Conservation (phyloP, 2,888 invertebrate species). For the Chrysomela aeneicollis region DNA sequence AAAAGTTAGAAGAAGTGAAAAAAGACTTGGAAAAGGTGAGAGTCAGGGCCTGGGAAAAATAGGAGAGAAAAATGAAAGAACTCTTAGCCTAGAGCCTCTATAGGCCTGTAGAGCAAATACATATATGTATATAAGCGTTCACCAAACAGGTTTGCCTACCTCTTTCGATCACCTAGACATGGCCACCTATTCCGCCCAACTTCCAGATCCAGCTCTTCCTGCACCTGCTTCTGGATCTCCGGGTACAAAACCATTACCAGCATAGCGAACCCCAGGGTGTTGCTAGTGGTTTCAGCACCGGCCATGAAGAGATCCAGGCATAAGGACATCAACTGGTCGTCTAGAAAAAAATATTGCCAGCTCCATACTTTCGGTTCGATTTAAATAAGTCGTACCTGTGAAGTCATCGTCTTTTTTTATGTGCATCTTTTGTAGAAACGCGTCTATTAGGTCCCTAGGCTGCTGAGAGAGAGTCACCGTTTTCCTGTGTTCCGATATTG, state of each 20-base stretch:
- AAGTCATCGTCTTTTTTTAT: conserved; percentile 60
- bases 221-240: conserved; percentile 66
- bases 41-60: too few relatives aligned
- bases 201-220: conserved; percentile 68
- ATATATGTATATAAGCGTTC: too few relatives aligned
- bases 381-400: conserved; percentile 53
- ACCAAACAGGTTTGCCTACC: conserved; percentile 53
- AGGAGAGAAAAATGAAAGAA: too few relatives aligned
- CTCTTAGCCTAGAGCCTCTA: too few relatives aligned
- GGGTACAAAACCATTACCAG: conserved; percentile 68
- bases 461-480: conserved; percentile 59
- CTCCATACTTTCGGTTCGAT: not conserved
- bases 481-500: conserved; percentile 65
- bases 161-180: conserved; percentile 64
- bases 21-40: too few relatives aligned
- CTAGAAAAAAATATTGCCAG: conserved; percentile 45
- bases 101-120: too few relatives aligned
- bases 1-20: too few relatives aligned
- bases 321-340: conserved; percentile 59
- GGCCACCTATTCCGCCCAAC: conserved; percentile 67
- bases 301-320: conserved; percentile 75
- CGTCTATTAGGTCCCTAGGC: conserved; percentile 71
- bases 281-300: conserved; percentile 75
- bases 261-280: conserved; percentile 69
- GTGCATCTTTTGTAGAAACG: conserved; percentile 69